Base-by-base conservation (phyloP, 2,888 invertebrate genomes). In the Xanthorhoe designata region DNA sequence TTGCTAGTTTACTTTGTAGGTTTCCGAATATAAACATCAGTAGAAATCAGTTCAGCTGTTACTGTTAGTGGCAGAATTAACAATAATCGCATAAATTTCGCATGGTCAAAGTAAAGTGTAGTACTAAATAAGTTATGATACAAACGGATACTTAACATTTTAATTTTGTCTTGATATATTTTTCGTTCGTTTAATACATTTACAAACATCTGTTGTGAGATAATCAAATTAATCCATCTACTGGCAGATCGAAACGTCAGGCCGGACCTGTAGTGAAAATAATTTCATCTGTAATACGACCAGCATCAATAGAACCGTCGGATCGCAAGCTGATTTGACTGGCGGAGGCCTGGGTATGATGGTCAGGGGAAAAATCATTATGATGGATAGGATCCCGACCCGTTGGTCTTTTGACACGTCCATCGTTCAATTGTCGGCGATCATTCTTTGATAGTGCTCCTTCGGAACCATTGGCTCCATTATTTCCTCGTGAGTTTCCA, bases 211-310 rank as follows among this genome's bases (percentile, higher is more conserved):
- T 92, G 92, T 85, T 88, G 83, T 79, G 72, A 85, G 79, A 84
- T 92, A 90, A 93, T 93, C 92, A 91, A 91, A 92, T 92, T 91
- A 92, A 93, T 92, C 92, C 92, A 93, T 93, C 92, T 91, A 86
- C 86, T 83, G 87, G 83, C 88, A 88, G 88, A 93, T 92, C 92
- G 92, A 92, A 93, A 92, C 89, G 92, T 91, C 92, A 92, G 87
- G 75, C 81, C 81, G 85, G 83, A 84, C 87, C 83, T 84, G 86
- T 86, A 87, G 85, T 88, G 89, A 89, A 91, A 90, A 92, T 90
- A 89, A 91, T 91, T 91, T 90, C 87, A 86, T 85, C 80, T 71
- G 72, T 73, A 79, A 78, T 75, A 73, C 71, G 72, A 58, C 87
- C 87, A 83, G 47, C 59, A 29, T 72, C 61, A 29, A 54, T 72